These are phyloP conservation scores for Myotis findleyi DNA, from an alignment of 2,797 vertebrate species.

Conservation along the genomic window DNA sequence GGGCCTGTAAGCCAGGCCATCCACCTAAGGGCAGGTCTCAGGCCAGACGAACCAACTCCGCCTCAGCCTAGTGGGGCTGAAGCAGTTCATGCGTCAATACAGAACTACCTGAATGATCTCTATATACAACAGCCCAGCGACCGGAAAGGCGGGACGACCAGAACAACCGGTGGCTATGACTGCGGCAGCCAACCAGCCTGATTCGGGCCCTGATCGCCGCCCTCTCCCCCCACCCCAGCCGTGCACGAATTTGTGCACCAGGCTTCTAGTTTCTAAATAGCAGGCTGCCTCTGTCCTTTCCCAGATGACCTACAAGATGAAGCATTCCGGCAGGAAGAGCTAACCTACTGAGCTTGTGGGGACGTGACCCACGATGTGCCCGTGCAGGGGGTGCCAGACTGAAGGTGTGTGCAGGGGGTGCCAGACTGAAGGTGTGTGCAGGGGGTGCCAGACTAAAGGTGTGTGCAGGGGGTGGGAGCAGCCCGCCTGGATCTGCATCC, in stretches of 20 bases:
- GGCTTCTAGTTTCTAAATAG: too few species aligned
- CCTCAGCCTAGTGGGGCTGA: background rate
- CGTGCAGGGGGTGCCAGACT: too few species aligned
- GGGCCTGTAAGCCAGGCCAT: background rate
- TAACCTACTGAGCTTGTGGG: background rate
- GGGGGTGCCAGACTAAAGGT: background rate
- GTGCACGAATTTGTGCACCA: too few species aligned
- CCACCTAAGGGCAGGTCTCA: background rate
- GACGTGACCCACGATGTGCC: background rate
- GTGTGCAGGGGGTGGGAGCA: too few species aligned
- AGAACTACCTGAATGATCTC: too few species aligned
- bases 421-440: too few species aligned
- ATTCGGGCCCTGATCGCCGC: too few species aligned
- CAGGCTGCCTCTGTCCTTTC: background rate
- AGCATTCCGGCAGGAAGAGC: background rate
- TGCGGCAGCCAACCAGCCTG: too few species aligned
- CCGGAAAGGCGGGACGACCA: rapidly evolving
- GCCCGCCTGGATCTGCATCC: too few species aligned
- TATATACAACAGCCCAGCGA: too few species aligned
- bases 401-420: too few species aligned
- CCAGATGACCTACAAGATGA: background rate
- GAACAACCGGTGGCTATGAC: rapidly evolving
- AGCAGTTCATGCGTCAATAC: background rate
- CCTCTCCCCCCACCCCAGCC: rapidly evolving
- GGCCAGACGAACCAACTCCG: background rate